A percentile compares a stretch with the other conserved stretches of the same genome.
Evolutionary conservation across 2,797 vertebrate genomes (phyloP).

Genomic region (Tadarida brasiliensis): DNA sequence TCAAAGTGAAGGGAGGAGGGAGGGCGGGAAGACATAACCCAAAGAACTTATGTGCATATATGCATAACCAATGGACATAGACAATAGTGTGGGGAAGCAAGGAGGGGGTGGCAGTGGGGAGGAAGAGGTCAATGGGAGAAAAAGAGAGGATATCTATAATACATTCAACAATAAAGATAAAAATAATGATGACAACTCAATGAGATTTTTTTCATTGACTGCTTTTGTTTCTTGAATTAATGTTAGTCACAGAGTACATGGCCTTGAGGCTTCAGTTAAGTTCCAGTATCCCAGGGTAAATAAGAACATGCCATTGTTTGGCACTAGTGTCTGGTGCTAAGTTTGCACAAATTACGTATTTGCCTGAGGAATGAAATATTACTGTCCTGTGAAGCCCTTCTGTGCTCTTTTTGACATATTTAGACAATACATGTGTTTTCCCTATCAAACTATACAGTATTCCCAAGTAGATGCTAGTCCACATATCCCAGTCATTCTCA

Average conservation of each 20-base stretch:
- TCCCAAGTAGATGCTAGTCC: not conserved
- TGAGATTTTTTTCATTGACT: not conserved
- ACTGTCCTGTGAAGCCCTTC: not conserved
- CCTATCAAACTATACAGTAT: not conserved
- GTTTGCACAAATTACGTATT: not conserved
- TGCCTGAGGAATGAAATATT: not conserved
- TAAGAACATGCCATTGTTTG: not conserved
- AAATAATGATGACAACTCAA: not conserved
- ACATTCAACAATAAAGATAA: too few species aligned
- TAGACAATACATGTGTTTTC: not conserved
- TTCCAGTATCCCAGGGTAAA: not conserved
- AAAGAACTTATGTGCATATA: too few species aligned
- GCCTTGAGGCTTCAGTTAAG: not conserved
- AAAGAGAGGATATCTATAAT: too few species aligned
- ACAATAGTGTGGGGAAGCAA: too few species aligned
- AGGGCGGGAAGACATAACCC: too few species aligned
- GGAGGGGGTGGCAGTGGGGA: too few species aligned
- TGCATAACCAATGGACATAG: too few species aligned
- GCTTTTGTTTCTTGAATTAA: not conserved
- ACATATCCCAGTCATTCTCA: constrained; percentile 49
- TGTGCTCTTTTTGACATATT: not conserved
- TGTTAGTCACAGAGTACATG: not conserved
- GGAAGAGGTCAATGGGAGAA: too few species aligned
- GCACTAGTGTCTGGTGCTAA: not conserved
- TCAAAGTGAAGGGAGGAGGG: too few species aligned